Conservation (phyloP, 2,888 invertebrate species). For the Agonopterix alstromeriana region DNA sequence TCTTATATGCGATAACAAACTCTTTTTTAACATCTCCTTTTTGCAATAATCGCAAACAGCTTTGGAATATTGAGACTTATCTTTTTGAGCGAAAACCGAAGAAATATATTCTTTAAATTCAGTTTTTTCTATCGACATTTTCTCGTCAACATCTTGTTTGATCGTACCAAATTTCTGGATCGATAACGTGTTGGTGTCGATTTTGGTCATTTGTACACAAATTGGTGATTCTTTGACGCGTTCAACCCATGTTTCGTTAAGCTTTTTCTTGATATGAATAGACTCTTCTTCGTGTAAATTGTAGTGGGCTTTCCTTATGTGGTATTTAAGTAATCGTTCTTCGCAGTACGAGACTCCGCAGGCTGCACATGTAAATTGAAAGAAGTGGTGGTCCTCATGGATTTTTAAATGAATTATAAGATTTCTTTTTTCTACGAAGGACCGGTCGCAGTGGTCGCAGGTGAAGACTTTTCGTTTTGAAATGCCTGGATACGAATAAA, state of each 20-base stretch:
- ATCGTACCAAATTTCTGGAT: slow-evolving; percentile 27
- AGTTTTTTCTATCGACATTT: slow-evolving; percentile 2
- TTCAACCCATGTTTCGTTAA: slow-evolving; percentile 58
- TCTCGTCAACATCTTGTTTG: slow-evolving; percentile 11
- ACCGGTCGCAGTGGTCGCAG: slow-evolving; percentile 48
- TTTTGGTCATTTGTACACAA: slow-evolving; percentile 51
- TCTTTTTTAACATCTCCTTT: slow-evolving; percentile 60
- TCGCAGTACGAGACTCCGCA: slow-evolving; percentile 43
- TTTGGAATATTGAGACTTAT: slow-evolving; percentile 37
- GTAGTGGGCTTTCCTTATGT: slow-evolving; percentile 45
- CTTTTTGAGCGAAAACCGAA: slow-evolving; percentile 29
- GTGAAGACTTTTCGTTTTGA: slow-evolving; percentile 19
- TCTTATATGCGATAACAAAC: slow-evolving; percentile 43
- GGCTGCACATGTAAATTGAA: slow-evolving; percentile 33
- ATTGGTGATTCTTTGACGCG: slow-evolving; percentile 30
- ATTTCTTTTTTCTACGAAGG: slow-evolving; percentile 44
- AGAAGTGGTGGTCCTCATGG: slow-evolving; percentile 33
- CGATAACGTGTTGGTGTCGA: slow-evolving; percentile 40
- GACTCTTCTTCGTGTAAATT: slow-evolving; percentile 27
- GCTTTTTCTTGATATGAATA: slow-evolving; percentile 21
- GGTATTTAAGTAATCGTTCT: slow-evolving; percentile 39
- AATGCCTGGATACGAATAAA: slow-evolving; percentile 3
- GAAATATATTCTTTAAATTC: slow-evolving; percentile 23
- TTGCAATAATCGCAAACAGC: slow-evolving; percentile 56
- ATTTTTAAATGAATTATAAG: slow-evolving; percentile 38